Base-by-base conservation (phyloP, 2,888 invertebrate genomes). In the Taphrorychus bicolor region DNA sequence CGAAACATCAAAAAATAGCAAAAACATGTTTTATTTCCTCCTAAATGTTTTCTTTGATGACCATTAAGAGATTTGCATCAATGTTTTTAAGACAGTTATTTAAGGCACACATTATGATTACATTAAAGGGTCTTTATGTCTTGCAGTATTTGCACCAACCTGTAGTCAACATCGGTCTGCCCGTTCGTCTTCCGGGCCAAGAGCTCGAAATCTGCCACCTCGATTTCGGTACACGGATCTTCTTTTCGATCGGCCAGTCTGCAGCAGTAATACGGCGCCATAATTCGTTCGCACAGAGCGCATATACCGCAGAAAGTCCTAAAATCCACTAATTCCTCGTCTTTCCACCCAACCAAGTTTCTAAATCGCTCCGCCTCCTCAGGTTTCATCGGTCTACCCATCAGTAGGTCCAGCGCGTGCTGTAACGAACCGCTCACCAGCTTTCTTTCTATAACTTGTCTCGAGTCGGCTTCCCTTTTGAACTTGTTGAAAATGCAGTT, bases 301-400 rank as follows among this genome's bases (percentile, higher is more conserved):
- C 91, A 90, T 40, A 94, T 81, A 0, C 93, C 93, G 76, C 92
- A 91, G 89, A 93, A 94, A 0, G 88, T 87, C 18, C 91, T 86
- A 79, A 91, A 93, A 76, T 89, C 88, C 49, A 90, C 76, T 0
- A 84, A 81, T 21, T 85, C 83, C 1, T 79, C 85, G 0, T 81
- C 83, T 0, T 81, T 77, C 87, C 88, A 88, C 18, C 84, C 84
- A 74, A 90, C 83, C 19, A 87, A 75, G 1, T 73, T 72, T 51
- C 80, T 80, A 70, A 89, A 86, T 49, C 83, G 79, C 1, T 71
- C 74, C 1, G 81, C 82, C 73, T 89, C 87, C 0, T 84, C 80
- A 5, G 81, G 75, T 0, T 82, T 82, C 65, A 91, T 79, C 22
- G 84, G 82, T 59, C 87, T 86, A 0, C 91, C 91, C 86, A 91